phyloP scores from a whole-genome alignment of 1,140 invertebrate species.

The Drosophila ogumai region DNA sequence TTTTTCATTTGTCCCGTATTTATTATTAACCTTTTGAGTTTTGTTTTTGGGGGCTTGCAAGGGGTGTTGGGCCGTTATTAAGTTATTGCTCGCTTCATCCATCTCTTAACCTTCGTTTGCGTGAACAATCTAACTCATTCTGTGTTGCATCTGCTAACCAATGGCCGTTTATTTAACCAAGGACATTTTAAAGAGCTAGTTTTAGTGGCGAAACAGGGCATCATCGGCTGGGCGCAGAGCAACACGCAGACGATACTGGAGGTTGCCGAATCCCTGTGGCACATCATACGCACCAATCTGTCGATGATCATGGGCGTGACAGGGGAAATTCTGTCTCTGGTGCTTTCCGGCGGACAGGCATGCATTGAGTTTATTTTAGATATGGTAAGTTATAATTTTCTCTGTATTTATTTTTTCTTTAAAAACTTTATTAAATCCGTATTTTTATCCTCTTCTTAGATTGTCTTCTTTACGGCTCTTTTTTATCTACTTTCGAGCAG shows the following conservation, averaged over 20 bases:
- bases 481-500: conserved; percentile 97
- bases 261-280: conserved; percentile 96
- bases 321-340: conserved; percentile 93
- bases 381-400: conserved; percentile 87
- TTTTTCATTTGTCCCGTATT: conserved; percentile 40
- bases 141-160: conserved; percentile 82
- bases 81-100: conserved; percentile 30
- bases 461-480: conserved; percentile 97
- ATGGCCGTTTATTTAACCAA: conserved; percentile 83
- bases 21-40: conserved; percentile 29
- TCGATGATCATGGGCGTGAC: conserved; percentile 94
- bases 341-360: conserved; percentile 96
- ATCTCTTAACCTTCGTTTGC: conserved; percentile 56
- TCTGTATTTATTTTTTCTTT: not conserved
- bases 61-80: conserved; percentile 21
- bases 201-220: conserved; percentile 86
- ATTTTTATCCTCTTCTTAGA: conserved; percentile 86
- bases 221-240: conserved; percentile 94
- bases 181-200: conserved; percentile 85
- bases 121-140: conserved; percentile 76
- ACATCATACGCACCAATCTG: conserved; percentile 96
- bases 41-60: conserved; percentile 31
- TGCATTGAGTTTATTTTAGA: conserved; percentile 97
- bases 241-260: conserved; percentile 96
- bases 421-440: not conserved